Percentiles rank a stretch among this genome's conserved stretches.
These are phyloP conservation scores for Desmodus rotundus DNA, from an alignment of 2,113 vertebrate genomes.

Conservation along the genomic window DNA sequence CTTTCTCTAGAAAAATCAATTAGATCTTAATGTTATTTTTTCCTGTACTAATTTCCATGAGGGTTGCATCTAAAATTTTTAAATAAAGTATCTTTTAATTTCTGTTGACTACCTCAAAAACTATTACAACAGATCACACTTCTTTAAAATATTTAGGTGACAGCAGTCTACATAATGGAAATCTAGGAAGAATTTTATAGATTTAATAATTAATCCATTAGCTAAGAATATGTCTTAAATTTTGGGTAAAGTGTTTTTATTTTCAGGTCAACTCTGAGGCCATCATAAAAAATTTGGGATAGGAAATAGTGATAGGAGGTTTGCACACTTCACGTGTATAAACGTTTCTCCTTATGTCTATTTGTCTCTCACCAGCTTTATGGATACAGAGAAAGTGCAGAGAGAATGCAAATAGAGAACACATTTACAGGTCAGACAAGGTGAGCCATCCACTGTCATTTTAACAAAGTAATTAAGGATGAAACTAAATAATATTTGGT, in stretches of 20 bases:
- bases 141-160: neutral
- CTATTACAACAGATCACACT: neutral
- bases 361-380: neutral
- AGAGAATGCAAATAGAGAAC: neutral
- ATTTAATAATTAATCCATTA: slow-evolving; percentile 14
- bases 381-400: neutral
- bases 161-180: neutral
- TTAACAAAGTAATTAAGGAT: neutral
- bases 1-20: neutral
- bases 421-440: neutral
- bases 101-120: neutral
- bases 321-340: neutral
- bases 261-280: neutral
- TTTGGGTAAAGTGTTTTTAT: neutral
- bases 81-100: neutral
- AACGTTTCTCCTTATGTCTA: neutral
- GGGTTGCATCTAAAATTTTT: neutral
- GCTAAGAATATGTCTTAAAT: neutral
- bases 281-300: neutral
- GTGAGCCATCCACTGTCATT: neutral
- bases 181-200: neutral
- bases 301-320: neutral
- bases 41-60: neutral
- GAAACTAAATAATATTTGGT: slow-evolving; percentile 1
- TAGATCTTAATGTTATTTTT: neutral